A percentile compares a stretch with the other conserved stretches of the same genome.
Conservation (phyloP, 2,888 invertebrate genomes). For the Ormyrus thymus region DNA sequence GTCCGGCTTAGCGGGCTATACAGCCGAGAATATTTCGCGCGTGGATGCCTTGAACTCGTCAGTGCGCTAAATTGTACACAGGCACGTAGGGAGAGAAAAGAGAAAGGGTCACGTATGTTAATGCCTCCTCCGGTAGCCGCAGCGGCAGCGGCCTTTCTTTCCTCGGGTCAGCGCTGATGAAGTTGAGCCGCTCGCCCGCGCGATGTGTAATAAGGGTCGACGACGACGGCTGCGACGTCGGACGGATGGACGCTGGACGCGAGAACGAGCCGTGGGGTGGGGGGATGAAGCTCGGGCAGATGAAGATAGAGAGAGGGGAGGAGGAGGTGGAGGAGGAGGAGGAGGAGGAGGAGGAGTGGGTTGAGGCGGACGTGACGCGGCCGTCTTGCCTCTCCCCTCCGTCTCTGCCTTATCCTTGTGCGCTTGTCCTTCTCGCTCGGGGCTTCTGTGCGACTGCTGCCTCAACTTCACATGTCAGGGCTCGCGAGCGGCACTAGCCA, state of each 20-base stretch:
- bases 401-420: slow-evolving; percentile 53
- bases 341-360: slow-evolving; percentile 61
- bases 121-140: slow-evolving; percentile 59
- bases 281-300: slow-evolving; percentile 35
- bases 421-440: slow-evolving; percentile 58
- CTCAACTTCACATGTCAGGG: slow-evolving; percentile 63
- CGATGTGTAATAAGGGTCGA: slow-evolving; percentile 73
- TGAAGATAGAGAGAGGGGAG: slow-evolving; percentile 43
- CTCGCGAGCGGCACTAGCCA: slow-evolving; percentile 62
- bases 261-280: slow-evolving; percentile 34
- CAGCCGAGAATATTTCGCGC: not conserved
- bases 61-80: not conserved
- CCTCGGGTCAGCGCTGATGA: slow-evolving; percentile 64
- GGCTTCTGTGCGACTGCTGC: slow-evolving; percentile 58
- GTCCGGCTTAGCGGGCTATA: no score
- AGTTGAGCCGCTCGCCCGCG: slow-evolving; percentile 69
- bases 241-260: slow-evolving; percentile 56
- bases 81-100: not conserved
- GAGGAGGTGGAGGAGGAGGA: slow-evolving; percentile 59
- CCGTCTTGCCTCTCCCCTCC: slow-evolving; percentile 66
- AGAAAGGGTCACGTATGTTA: slow-evolving; percentile 64
- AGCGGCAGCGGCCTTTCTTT: slow-evolving; percentile 55
- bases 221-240: slow-evolving; percentile 60
- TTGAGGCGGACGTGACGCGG: slow-evolving; percentile 73
- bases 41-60: slow-evolving; percentile 23